phyloP scores from a whole-genome alignment of 2,888 invertebrate species.

The Caprella mutica region DNA sequence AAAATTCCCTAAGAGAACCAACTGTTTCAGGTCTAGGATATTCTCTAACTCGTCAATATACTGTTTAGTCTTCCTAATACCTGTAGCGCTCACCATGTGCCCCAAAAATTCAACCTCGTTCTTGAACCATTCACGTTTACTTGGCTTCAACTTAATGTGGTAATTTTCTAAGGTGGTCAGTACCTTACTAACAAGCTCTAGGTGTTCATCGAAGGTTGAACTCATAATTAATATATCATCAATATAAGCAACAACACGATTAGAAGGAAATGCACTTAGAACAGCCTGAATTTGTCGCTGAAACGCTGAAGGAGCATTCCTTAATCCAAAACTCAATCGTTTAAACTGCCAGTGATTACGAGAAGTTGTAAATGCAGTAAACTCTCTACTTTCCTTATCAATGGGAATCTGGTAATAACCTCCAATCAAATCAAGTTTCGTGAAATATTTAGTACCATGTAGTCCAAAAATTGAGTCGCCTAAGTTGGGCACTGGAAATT shows the following conservation, averaged over 20 bases:
- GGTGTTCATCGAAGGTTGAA: neutral
- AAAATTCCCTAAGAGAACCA: neutral
- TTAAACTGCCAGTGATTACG: neutral
- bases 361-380: neutral
- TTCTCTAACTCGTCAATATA: neutral
- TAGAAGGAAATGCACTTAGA: neutral
- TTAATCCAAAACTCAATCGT: neutral
- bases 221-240: neutral
- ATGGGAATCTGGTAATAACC: neutral
- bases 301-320: neutral
- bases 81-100: neutral
- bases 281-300: neutral
- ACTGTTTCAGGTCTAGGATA: neutral
- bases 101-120: neutral
- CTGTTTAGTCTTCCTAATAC: neutral
- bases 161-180: neutral
- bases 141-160: neutral
- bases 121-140: neutral
- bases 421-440: neutral
- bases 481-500: neutral
- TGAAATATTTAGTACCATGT: conserved; percentile 4
- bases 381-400: neutral
- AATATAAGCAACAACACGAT: neutral
- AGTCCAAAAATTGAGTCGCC: conserved; percentile 5
- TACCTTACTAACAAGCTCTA: neutral